Evolutionary conservation across 35 echinoderm and acorn worm genomes (phyloP), one percentile per base, ranked within the genome.

Genomic region (Heliocidaris erythrogramma): DNA sequence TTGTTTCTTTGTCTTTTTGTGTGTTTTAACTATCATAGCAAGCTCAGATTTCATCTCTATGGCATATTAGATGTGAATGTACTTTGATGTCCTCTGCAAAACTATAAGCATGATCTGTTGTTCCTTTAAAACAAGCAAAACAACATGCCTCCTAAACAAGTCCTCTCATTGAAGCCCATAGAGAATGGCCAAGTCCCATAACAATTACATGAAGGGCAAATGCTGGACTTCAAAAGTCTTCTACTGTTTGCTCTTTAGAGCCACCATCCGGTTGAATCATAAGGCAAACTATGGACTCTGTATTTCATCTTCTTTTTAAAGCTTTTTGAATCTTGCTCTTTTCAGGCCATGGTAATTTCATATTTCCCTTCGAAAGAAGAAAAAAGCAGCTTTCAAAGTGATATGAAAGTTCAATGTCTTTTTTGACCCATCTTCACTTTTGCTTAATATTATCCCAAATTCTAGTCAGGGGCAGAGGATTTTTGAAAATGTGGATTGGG

Each of bases 261-360:
- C 87, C 31, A 14, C 47, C 47, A 48, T 89, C 87, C 31, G 3
- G 87, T 35, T 89, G 87, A 88, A 89, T 89, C 87, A 89, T 32
- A 47, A 32, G 30, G 87, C 47, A 89, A 47, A 89, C 87, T 48
- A 32, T 48, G 87, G 14, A 78, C 31, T 89, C 87, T 89, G 2
- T 2, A 13, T 89, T 89, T 89, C 87, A 89, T 89, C 14, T 89
- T 48, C 9, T 9, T 89, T 47, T 32, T 48, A 47, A 32, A 5
- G 10, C 11, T 16, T 6, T 89, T 47, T 89, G 4, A 47, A 89
- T 89, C 12, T 89, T 89, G 4, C 31, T 89, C 0, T 89, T 42
- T 89, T 89, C 11, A 29, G 65, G 27, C 65, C 65, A 78, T 78
- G 18, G 7, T n/a, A 21, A 27, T 78, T 7, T 78, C 12, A 12